phyloP scores from a whole-genome alignment of 2,797 vertebrate genomes.

The Xiphorhynchus erythropygius region DNA sequence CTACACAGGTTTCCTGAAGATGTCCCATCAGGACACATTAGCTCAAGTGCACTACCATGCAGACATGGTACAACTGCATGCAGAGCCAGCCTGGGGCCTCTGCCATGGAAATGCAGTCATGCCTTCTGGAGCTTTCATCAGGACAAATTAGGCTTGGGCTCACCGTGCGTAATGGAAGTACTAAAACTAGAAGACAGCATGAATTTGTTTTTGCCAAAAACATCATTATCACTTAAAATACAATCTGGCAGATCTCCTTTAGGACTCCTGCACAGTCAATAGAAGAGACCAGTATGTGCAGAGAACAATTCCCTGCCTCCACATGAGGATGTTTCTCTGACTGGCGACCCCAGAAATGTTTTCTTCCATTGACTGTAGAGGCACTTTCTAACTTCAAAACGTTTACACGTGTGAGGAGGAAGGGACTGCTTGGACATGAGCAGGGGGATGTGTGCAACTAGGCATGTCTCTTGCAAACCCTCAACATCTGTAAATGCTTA shows the following conservation, averaged over 20 bases:
- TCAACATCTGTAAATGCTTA: slow-evolving; percentile 52
- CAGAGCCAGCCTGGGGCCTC: neutral
- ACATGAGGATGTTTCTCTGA: neutral
- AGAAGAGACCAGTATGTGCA: neutral
- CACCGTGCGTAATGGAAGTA: neutral
- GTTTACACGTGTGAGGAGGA: neutral
- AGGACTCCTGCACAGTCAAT: neutral
- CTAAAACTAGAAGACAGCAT: neutral
- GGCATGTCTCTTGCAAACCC: neutral
- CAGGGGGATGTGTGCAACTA: neutral
- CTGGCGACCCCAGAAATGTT: neutral
- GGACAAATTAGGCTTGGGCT: neutral
- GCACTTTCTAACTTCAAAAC: slow-evolving; percentile 1
- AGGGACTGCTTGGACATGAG: neutral
- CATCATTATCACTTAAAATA: neutral
- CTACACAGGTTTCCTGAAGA: neutral
- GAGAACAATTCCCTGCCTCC: neutral
- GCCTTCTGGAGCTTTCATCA: neutral
- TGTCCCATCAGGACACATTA: neutral
- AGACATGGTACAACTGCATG: neutral
- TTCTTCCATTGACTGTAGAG: neutral
- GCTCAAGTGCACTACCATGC: neutral
- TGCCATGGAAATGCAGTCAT: neutral
- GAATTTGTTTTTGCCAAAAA: slow-evolving; percentile 5
- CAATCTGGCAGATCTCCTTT: neutral